phyloP scores from a whole-genome alignment of 1,140 invertebrate species.

The Nephila pilipes region DNA sequence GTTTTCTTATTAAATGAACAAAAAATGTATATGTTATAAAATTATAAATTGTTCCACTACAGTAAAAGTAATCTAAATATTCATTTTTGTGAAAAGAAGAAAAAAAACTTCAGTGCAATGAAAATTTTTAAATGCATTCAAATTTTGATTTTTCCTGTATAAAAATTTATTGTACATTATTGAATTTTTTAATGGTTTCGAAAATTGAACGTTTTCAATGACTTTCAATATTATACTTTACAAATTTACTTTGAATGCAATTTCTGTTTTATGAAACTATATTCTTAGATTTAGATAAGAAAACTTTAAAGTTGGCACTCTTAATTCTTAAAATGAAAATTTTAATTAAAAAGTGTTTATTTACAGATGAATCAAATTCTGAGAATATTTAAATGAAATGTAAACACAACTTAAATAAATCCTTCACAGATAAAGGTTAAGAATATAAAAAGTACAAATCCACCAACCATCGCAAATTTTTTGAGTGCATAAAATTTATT shows the following conservation, averaged over 20 bases:
- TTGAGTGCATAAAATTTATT: conserved; percentile 9
- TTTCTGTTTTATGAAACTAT: neutral
- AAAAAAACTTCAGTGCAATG: too few species aligned
- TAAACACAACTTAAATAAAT: neutral
- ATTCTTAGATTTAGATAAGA: neutral
- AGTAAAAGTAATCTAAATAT: too few species aligned
- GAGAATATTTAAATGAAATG: neutral
- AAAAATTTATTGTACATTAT: too few species aligned
- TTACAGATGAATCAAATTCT: conserved; percentile 6
- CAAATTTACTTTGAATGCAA: neutral
- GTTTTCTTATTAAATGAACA: too few species aligned
- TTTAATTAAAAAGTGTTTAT: conserved; percentile 35
- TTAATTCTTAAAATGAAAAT: conserved; percentile 1
- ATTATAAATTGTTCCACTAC: too few species aligned
- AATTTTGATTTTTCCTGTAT: too few species aligned
- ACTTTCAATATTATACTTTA: too few species aligned
- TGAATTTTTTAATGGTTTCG: too few species aligned
- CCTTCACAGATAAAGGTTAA: neutral
- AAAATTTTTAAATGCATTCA: too few species aligned
- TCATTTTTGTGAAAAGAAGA: too few species aligned
- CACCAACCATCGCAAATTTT: neutral
- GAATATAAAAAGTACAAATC: neutral
- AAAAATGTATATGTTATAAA: too few species aligned
- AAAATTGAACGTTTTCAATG: too few species aligned
- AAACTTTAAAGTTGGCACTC: neutral